Conservation (phyloP, 92 coral and sea anemone species). For the Zoanthus sansibaricus region DNA sequence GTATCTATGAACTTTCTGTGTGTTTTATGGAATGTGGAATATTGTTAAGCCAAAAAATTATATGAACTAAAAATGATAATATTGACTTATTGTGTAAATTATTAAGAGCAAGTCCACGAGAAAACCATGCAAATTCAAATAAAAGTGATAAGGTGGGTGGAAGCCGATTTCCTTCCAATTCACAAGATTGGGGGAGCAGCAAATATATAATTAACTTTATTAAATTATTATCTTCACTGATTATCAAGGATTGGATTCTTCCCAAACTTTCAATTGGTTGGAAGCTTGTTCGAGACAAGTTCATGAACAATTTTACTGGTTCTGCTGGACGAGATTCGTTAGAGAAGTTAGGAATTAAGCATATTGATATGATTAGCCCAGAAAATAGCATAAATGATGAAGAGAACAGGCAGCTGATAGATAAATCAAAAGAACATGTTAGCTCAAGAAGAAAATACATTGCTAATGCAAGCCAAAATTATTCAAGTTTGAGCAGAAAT, state of each 20-base stretch:
- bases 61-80: too few species aligned
- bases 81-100: too few species aligned
- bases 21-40: background rate
- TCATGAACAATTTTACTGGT: constrained; percentile 5
- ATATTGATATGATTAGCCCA: background rate
- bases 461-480: background rate
- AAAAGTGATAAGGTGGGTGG: too few species aligned
- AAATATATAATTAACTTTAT: too few species aligned
- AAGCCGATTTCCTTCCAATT: too few species aligned
- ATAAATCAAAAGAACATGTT: background rate
- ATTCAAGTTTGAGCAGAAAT: background rate
- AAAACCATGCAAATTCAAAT: too few species aligned
- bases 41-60: too few species aligned
- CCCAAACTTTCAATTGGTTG: background rate
- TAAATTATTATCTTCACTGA: background rate
- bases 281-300: constrained; percentile 17
- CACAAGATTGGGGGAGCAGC: too few species aligned
- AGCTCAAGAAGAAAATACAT: background rate
- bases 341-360: background rate
- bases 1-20: background rate
- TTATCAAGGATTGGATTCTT: constrained; percentile 16
- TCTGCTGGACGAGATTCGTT: constrained; percentile 4
- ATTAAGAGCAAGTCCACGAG: too few species aligned
- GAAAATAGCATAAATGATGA: background rate
- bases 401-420: background rate